These are phyloP conservation scores for Corynorhinus townsendii DNA, from an alignment of 2,113 vertebrate genomes.

Conservation along the genomic window DNA sequence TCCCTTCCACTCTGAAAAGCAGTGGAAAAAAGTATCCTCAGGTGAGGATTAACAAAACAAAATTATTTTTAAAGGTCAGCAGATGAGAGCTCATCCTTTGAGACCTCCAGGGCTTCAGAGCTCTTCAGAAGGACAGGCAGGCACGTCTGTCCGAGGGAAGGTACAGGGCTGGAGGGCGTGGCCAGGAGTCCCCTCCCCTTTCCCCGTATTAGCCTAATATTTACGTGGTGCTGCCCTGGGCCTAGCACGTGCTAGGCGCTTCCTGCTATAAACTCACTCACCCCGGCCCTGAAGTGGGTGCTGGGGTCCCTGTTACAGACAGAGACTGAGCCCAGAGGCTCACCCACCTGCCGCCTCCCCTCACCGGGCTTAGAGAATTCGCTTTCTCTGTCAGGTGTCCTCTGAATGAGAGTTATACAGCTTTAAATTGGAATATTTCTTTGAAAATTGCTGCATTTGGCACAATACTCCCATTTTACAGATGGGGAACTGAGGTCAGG, in stretches of 20 bases:
- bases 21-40: too few species aligned
- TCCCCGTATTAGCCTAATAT: not conserved
- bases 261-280: fast-evolving
- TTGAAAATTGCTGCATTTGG: not conserved
- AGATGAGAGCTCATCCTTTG: not conserved
- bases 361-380: not conserved
- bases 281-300: not conserved
- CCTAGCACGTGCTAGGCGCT: fast-evolving
- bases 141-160: not conserved
- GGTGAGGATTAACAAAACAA: not conserved
- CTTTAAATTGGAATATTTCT: not conserved
- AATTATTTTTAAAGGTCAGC: not conserved
- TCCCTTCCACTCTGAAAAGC: too few species aligned
- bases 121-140: not conserved
- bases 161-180: fast-evolving
- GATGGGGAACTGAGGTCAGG: not conserved
- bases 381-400: not conserved
- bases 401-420: not conserved
- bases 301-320: not conserved
- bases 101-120: not conserved
- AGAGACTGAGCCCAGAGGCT: not conserved
- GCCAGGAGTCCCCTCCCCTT: not conserved
- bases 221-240: too few species aligned
- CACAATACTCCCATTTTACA: not conserved
- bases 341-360: not conserved